Evolutionary conservation across 2,797 vertebrate species (phyloP), one percentile per base, ranked within the genome.

Genomic region (Vespertilio murinus): DNA sequence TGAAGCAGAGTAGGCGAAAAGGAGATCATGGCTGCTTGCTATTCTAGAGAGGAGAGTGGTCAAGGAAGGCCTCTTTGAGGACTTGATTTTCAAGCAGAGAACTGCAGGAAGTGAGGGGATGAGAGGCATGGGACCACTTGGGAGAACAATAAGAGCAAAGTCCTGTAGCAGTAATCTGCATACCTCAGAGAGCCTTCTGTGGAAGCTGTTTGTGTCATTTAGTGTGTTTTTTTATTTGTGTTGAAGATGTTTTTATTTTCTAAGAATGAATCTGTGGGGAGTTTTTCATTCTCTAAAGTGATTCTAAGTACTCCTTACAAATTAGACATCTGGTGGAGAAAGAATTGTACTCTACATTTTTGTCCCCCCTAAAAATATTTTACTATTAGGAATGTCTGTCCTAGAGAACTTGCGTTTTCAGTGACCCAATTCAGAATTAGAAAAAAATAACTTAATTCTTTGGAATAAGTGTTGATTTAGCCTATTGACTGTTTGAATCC

Each of bases 181-280:
- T n/a, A 8, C 64, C 54, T 35, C 7, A 9, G 74, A 69, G 69
- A 86, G 54, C 79, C 52, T 40, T 17, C 25, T 52, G 7, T 42
- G n/a, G 18, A 59, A 28, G 40, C 14, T 12, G 1, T 42, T 94
- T 73, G 16, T 52, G 23, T n/a, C 28, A 5, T n/a, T 67, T 33
- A 47, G 54, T 47, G 16, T 3, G 22, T 12, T 91, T 56, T 89
- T 54, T 28, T 67, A 74, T 28, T 59, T 59, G 25, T 73, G 22
- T 59, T 67, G 67, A 84, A 40, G 33, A 45, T 64, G 42, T 88
- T 56, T 79, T 84, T 71, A 56, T 88, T 92, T 95, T 88, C 49
- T 28, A 49, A 74, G 54, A 74, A 69, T 80, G 61, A 90, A 33
- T 64, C 86, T 88, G 30, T 73, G 61, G 38, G n/a, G 33, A 12